phyloP scores from a whole-genome alignment of 2,888 invertebrate genomes.

The Coelinius sp. region DNA sequence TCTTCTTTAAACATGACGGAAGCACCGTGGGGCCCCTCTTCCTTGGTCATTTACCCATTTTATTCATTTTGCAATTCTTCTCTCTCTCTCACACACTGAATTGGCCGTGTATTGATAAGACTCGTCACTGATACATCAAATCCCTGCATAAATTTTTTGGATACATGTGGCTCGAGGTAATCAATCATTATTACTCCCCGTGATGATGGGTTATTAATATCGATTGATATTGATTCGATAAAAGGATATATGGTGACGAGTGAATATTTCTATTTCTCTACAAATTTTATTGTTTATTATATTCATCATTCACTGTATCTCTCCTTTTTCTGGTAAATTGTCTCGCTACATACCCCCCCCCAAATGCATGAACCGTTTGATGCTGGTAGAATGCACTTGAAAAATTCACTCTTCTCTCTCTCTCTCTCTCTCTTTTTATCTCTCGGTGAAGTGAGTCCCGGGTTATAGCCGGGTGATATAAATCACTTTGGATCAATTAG shows the following conservation, averaged over 20 bases:
- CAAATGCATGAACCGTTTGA: not conserved
- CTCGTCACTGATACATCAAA: not conserved
- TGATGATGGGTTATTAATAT: constrained; percentile 8
- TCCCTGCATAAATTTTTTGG: constrained; percentile 3
- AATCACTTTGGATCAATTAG: constrained; percentile 68
- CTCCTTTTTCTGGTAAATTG: not conserved
- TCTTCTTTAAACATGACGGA: constrained; percentile 60
- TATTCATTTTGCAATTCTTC: not conserved
- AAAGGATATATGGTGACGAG: not conserved
- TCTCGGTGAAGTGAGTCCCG: constrained; percentile 14
- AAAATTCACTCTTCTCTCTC: not conserved
- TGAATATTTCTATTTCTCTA: not conserved
- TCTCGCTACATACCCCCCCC: not conserved
- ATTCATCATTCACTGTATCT: not conserved
- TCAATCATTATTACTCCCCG: constrained; percentile 15
- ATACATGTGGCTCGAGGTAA: not conserved
- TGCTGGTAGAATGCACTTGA: constrained; percentile 22
- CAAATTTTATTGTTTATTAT: not conserved
- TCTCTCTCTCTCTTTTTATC: not conserved
- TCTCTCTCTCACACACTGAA: constrained; percentile 36
- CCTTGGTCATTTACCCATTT: constrained; percentile 14
- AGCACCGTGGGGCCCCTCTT: constrained; percentile 49
- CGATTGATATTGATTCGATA: not conserved
- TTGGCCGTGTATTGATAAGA: constrained; percentile 38
- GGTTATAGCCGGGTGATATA: constrained; percentile 53